These are phyloP conservation scores for Acronicta leporina DNA, from an alignment of 2,888 invertebrate genomes.

Conservation along the genomic window DNA sequence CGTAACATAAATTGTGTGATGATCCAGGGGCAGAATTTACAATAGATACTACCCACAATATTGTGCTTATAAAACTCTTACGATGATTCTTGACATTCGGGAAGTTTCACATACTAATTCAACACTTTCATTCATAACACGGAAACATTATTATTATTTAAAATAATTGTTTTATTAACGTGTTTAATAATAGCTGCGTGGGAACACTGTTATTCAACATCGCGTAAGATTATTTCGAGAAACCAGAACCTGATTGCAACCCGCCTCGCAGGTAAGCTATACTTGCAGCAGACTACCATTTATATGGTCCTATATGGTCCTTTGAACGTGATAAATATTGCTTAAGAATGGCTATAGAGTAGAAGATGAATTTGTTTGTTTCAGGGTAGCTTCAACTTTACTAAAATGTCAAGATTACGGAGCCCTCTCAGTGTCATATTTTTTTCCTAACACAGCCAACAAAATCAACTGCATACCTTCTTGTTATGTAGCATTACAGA, in stretches of 20 bases:
- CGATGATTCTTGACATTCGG: neutral
- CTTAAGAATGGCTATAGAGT: neutral
- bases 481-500: no score
- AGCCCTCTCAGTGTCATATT: no score
- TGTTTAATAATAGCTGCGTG: constrained; percentile 45
- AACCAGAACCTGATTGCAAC: constrained; percentile 47
- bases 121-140: constrained; percentile 26
- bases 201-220: constrained; percentile 56
- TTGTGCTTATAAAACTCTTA: no score
- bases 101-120: constrained; percentile 6
- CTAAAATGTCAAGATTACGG: no score
- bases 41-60: no score
- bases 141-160: constrained; percentile 25
- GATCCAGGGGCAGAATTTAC: no score
- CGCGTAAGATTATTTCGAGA: constrained; percentile 54
- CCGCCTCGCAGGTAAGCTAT: constrained; percentile 36
- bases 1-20: no score
- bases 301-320: constrained; percentile 8
- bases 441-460: no score
- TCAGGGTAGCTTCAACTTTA: neutral
- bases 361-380: constrained; percentile 1
- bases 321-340: constrained; percentile 7
- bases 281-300: constrained; percentile 4
- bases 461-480: no score
- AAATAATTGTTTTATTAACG: constrained; percentile 45